Evolutionary conservation across 2,797 vertebrate genomes (phyloP).

Genomic region (Gadopsis bispinosus): DNA sequence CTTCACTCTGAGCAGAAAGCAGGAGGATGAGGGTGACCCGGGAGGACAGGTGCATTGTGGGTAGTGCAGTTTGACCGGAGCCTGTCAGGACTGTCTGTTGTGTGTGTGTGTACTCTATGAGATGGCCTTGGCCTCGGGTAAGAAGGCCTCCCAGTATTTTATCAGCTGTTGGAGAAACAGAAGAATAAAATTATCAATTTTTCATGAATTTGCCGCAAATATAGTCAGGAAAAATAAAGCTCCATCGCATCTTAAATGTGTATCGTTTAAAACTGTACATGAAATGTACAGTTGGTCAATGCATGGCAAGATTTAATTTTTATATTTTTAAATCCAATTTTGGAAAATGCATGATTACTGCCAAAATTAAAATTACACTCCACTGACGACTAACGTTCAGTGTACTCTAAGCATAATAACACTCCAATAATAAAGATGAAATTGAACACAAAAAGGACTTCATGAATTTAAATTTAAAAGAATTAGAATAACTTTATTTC

Average conservation of each 20-base stretch:
- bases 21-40: conserved; percentile 60
- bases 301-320: background rate
- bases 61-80: conserved; percentile 58
- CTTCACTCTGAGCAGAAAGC: conserved; percentile 63
- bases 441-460: background rate
- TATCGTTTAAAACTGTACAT: background rate
- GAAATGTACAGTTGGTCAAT: too few species aligned
- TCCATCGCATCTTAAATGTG: background rate
- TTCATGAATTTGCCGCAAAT: background rate
- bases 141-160: conserved; percentile 98
- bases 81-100: conserved; percentile 39
- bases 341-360: background rate
- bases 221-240: background rate
- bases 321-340: background rate
- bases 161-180: conserved; percentile 87
- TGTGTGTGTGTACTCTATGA: conserved; percentile 82
- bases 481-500: background rate
- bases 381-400: background rate
- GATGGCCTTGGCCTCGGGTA: conserved; percentile 99
- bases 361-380: background rate
- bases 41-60: conserved; percentile 66
- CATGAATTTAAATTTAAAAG: background rate
- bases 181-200: background rate
- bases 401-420: background rate
- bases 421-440: background rate